Conservation (phyloP, 2,797 vertebrate genomes). For the Pseudomugil gertrudae region DNA sequence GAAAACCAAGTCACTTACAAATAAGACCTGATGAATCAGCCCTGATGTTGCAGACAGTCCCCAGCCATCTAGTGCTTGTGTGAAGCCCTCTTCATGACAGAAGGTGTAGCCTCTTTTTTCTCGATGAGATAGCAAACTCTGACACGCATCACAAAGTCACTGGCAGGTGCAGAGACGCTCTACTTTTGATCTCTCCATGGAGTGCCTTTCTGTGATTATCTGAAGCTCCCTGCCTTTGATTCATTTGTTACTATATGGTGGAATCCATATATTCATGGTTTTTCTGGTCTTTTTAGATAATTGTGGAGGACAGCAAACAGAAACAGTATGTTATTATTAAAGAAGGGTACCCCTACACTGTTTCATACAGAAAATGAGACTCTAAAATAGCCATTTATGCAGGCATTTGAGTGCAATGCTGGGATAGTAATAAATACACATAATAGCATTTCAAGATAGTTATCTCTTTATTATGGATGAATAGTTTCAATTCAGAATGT, state of each 20-base stretch:
- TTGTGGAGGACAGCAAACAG: conserved; percentile 36
- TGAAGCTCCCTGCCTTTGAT: conserved; percentile 72
- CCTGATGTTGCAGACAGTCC: conserved; percentile 9
- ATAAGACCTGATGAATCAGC: conserved; percentile 28
- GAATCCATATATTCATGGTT: conserved; percentile 53
- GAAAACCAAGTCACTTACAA: conserved; percentile 11
- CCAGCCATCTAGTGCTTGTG: conserved; percentile 20
- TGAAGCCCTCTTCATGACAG: conserved; percentile 24
- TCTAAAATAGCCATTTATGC: conserved; percentile 32
- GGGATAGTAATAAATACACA: conserved; percentile 12
- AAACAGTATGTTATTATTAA: conserved; percentile 12
- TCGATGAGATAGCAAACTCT: conserved; percentile 22
- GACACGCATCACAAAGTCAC: conserved; percentile 24
- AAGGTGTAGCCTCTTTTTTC: conserved; percentile 32
- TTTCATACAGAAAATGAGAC: conserved; percentile 26
- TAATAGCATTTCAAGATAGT: neutral
- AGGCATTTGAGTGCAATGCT: conserved; percentile 11
- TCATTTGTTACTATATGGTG: conserved; percentile 59
- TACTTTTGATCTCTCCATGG: conserved; percentile 81
- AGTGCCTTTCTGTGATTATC: conserved; percentile 68
- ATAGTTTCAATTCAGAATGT: conserved; percentile 1
- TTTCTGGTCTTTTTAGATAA: conserved; percentile 46
- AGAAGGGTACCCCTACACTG: conserved; percentile 38
- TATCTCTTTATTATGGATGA: conserved; percentile 4
- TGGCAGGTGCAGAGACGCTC: conserved; percentile 77